Evolutionary conservation across 2,888 invertebrate genomes (phyloP).

Genomic region (Leptodirus hochenwartii): DNA sequence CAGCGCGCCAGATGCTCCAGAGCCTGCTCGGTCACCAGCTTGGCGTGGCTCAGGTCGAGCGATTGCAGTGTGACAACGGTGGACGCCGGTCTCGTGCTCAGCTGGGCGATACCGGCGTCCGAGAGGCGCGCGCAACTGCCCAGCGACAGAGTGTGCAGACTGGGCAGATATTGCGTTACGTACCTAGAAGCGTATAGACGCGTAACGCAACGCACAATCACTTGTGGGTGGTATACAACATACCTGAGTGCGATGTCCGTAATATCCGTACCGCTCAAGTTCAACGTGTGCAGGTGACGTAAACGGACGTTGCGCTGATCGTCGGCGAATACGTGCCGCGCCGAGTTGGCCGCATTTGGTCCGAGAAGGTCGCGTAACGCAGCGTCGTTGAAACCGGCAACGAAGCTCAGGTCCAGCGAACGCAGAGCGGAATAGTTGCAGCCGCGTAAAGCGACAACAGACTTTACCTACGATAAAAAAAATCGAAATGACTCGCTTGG

Average conservation of each 20-base stretch:
- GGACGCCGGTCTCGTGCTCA: constrained; percentile 55
- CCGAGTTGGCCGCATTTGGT: constrained; percentile 50
- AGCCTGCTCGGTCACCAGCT: constrained; percentile 62
- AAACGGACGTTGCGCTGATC: constrained; percentile 61
- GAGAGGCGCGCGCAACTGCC: constrained; percentile 76
- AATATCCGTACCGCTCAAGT: constrained; percentile 74
- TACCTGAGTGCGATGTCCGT: constrained; percentile 72
- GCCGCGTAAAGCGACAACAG: constrained; percentile 15
- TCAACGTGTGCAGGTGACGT: constrained; percentile 54
- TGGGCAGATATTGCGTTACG: constrained; percentile 57
- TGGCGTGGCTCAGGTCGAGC: constrained; percentile 66
- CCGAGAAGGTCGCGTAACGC: constrained; percentile 71
- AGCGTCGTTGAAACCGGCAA: constrained; percentile 68
- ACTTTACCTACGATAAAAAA: too few relatives aligned
- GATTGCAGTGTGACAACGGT: constrained; percentile 49
- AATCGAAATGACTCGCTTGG: too few relatives aligned
- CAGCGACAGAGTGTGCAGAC: constrained; percentile 58
- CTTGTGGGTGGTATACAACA: too few relatives aligned
- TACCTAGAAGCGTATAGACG: too few relatives aligned
- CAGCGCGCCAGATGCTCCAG: constrained; percentile 66
- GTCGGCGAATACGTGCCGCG: constrained; percentile 32
- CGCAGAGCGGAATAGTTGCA: constrained; percentile 55
- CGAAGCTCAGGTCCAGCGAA: constrained; percentile 69
- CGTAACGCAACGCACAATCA: too few relatives aligned
- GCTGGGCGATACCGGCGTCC: constrained; percentile 77